Evolutionary conservation across 2,797 vertebrate genomes (phyloP).

Genomic region (Mormyrus proboscirostris): DNA sequence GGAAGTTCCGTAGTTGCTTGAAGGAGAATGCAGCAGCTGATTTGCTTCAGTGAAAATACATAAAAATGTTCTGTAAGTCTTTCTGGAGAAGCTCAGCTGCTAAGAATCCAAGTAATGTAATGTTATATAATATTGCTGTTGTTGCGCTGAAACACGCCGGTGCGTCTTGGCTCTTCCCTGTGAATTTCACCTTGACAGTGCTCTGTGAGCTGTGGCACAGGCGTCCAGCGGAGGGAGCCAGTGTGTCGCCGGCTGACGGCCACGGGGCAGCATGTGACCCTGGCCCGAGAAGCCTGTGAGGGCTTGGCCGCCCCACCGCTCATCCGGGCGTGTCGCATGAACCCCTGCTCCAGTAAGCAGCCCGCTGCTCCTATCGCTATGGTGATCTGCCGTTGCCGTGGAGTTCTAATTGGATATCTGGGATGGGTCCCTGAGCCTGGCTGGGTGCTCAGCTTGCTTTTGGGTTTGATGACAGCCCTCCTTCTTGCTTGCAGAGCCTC

Average conservation of each 20-base stretch:
- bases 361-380: background rate
- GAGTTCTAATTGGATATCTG: background rate
- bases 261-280: constrained; percentile 58
- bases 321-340: constrained; percentile 72
- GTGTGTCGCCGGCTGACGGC: constrained; percentile 67
- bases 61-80: background rate
- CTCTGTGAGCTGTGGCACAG: constrained; percentile 79
- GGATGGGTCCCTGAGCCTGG: background rate
- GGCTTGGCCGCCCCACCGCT: constrained; percentile 58
- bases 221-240: constrained; percentile 70
- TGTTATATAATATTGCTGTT: background rate
- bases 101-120: background rate
- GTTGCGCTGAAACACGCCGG: background rate
- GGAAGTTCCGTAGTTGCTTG: background rate
- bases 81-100: background rate
- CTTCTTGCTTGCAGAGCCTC: constrained; percentile 51
- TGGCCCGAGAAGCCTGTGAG: constrained; percentile 58
- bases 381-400: background rate
- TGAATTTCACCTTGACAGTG: constrained; percentile 57
- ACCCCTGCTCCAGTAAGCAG: constrained; percentile 74
- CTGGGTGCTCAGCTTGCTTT: background rate
- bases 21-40: background rate
- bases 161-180: background rate
- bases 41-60: background rate
- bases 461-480: background rate